Evolutionary conservation across 2,113 vertebrate species (phyloP), one percentile per base, ranked within the genome.

Genomic region (Podarcis muralis): DNA sequence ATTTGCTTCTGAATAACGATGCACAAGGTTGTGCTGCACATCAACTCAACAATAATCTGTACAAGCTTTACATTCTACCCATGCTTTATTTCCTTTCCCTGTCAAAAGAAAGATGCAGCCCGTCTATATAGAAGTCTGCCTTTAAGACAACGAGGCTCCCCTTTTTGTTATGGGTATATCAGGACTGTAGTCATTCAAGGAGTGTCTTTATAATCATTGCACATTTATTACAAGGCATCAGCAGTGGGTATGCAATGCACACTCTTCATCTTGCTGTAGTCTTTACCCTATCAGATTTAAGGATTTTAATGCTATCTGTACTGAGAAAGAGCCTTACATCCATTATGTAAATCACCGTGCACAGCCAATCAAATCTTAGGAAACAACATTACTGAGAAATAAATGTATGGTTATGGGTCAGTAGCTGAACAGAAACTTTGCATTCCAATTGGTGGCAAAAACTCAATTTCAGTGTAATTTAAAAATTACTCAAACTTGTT

Each of bases 391-490:
- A 83, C 83, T 87, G 66, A 90, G 83, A 89, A 92, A 93, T 72
- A 87, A 92, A 79, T 22, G 89, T 85, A 62, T 35, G 81, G 90
- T 62, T 83, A 90, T 27, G 86, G 92, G 78, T 88, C 93, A 95
- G 80, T 40, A 92, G 81, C 82, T 92, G 20, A n/a, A 79, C 8
- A 92, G 87, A 92, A 93, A 90, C 76, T 30, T 72, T 75, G 71
- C 83, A 40, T 84, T 92, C 85, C 80, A 83, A 71, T 20, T 83
- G 78, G 92, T 40, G 4, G 18, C 6, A 87, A 87, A 83, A 91
- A 88, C 80, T 87, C 83, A 82, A 91, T 93, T 93, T 91, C 48
- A 71, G 40, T 66, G n/a, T 81, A 80, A 92, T 90, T 93, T 77
- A 80, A 91, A 91, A 89, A 90, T 87, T 86, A 89, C 20, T 59